These are phyloP conservation scores for Camelus bactrianus DNA, from an alignment of 2,113 vertebrate genomes.

Conservation along the genomic window DNA sequence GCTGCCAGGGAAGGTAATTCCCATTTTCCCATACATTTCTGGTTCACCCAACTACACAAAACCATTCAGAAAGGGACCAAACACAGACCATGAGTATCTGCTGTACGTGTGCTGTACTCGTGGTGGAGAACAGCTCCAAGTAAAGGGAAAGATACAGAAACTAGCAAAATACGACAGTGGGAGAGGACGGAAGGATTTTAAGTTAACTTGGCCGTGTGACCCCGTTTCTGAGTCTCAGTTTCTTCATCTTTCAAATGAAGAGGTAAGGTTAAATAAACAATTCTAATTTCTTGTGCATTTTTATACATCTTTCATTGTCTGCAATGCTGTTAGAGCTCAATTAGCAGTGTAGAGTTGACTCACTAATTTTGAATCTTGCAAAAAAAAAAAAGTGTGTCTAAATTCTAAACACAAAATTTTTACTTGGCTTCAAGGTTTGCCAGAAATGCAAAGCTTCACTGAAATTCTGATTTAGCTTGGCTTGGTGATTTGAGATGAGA, in stretches of 20 bases:
- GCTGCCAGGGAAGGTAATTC: background rate
- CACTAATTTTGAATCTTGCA: background rate
- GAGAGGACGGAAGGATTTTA: background rate
- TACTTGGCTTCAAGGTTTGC: slow-evolving; percentile 4
- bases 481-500: slow-evolving; percentile 15
- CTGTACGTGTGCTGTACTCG: background rate
- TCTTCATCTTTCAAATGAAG: slow-evolving; percentile 7
- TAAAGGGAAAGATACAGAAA: background rate
- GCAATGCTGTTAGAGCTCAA: background rate
- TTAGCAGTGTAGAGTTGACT: background rate
- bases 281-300: background rate
- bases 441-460: slow-evolving; percentile 32
- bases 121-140: background rate
- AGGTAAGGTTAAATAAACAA: slow-evolving; percentile 35
- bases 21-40: background rate
- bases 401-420: background rate
- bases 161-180: background rate
- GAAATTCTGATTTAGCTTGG: slow-evolving; percentile 38
- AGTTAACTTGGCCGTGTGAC: background rate
- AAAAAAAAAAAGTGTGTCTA: slow-evolving; percentile 6
- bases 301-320: background rate
- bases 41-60: background rate
- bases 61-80: background rate
- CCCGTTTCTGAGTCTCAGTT: background rate
- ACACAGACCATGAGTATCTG: background rate